Percentiles rank a stretch among this genome's conserved stretches.
Conservation (phyloP, 2,797 vertebrate species). For the Anas capensis region DNA sequence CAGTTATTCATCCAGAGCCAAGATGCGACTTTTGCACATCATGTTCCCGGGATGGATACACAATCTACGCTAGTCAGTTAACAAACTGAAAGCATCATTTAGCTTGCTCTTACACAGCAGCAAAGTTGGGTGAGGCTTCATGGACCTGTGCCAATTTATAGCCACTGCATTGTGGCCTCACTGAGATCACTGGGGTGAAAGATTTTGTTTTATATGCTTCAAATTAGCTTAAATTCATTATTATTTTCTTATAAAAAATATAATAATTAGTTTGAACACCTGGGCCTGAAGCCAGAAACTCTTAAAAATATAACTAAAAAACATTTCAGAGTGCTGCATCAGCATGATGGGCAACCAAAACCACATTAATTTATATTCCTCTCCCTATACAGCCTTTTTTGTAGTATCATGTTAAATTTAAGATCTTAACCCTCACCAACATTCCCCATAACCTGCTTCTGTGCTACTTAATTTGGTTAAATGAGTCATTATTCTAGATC, state of each 20-base stretch:
- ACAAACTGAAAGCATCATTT: constrained; percentile 62
- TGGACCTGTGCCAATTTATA: not conserved
- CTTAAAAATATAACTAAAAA: not conserved
- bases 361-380: not conserved
- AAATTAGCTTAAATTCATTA: not conserved
- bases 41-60: constrained; percentile 58
- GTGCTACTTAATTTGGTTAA: not conserved
- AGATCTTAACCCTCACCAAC: not conserved
- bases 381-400: not conserved
- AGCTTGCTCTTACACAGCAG: not conserved
- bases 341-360: not conserved
- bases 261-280: not conserved
- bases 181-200: not conserved
- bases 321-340: not conserved
- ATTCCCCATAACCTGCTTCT: not conserved
- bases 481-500: not conserved
- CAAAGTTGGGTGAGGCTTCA: constrained; percentile 20
- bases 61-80: not conserved
- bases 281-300: not conserved
- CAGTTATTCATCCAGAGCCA: constrained; percentile 47
- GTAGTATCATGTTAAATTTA: not conserved
- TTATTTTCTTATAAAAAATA: not conserved
- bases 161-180: not conserved
- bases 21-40: constrained; percentile 50
- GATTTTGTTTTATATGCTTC: not conserved